Percentiles rank a stretch among this genome's conserved stretches.
Conservation (phyloP, 2,797 vertebrate species). For the Spinus olivaceus region DNA sequence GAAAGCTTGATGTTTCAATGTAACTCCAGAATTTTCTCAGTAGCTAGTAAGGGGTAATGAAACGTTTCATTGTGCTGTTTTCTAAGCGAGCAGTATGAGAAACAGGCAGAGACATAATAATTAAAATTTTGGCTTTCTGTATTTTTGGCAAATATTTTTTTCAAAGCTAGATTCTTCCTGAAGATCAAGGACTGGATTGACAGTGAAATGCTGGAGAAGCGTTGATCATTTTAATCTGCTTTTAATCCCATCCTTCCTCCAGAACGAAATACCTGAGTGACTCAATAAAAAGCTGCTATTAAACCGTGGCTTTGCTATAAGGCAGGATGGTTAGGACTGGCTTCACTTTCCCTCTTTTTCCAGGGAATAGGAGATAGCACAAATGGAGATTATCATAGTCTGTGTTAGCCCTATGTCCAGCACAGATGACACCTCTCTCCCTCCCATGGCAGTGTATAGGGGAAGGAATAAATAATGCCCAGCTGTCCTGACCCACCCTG, state of each 20-base stretch:
- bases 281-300: not conserved
- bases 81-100: not conserved
- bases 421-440: not conserved
- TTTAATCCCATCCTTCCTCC: not conserved
- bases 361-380: not conserved
- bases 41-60: not conserved
- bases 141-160: not conserved
- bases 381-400: not conserved
- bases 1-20: constrained; percentile 39
- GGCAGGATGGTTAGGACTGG: not conserved
- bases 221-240: not conserved
- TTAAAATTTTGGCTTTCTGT: not conserved
- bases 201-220: not conserved
- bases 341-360: not conserved
- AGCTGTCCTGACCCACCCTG: too few species aligned
- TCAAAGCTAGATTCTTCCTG: not conserved
- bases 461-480: not conserved
- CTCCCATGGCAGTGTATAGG: not conserved
- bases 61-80: not conserved
- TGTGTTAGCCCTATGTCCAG: fast-evolving
- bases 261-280: not conserved
- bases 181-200: not conserved
- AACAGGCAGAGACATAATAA: not conserved
- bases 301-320: not conserved
- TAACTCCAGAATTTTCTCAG: not conserved